Conservation (phyloP, 2,888 invertebrate species). For the Drosophila seclusa region DNA sequence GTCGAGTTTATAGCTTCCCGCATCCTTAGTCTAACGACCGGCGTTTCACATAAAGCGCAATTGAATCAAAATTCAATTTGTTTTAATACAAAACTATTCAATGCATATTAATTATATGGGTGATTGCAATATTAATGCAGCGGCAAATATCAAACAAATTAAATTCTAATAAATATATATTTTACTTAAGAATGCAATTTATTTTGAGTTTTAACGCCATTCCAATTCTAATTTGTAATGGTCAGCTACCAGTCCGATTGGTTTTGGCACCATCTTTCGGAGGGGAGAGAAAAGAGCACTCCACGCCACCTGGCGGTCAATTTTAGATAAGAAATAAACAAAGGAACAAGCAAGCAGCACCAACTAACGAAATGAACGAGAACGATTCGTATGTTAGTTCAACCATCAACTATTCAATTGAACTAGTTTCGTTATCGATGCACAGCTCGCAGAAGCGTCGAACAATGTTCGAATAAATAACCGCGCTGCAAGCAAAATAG, state of each 20-base stretch:
- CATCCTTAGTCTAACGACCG: slow-evolving; percentile 28
- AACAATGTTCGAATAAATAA: slow-evolving; percentile 41
- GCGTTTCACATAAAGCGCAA: slow-evolving; percentile 35
- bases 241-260: neutral
- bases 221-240: neutral
- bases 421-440: slow-evolving; percentile 34
- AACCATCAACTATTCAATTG: neutral
- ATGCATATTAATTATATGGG: slow-evolving; percentile 48
- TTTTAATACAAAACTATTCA: slow-evolving; percentile 75
- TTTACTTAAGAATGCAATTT: slow-evolving; percentile 1
- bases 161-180: slow-evolving; percentile 52
- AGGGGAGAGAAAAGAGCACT: neutral
- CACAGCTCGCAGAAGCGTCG: slow-evolving; percentile 32
- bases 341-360: too few relatives aligned
- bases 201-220: neutral
- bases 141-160: slow-evolving; percentile 65
- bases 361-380: neutral
- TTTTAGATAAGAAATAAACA: too few relatives aligned
- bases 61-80: slow-evolving; percentile 74
- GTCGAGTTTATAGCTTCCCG: slow-evolving; percentile 38
- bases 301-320: neutral
- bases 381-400: neutral
- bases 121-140: slow-evolving; percentile 20
- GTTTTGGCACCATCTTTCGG: neutral
- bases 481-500: neutral